Percentiles rank a stretch among this genome's conserved stretches.
phyloP scores from a whole-genome alignment of 2,113 vertebrate genomes.

The Chloropsis hardwickii region DNA sequence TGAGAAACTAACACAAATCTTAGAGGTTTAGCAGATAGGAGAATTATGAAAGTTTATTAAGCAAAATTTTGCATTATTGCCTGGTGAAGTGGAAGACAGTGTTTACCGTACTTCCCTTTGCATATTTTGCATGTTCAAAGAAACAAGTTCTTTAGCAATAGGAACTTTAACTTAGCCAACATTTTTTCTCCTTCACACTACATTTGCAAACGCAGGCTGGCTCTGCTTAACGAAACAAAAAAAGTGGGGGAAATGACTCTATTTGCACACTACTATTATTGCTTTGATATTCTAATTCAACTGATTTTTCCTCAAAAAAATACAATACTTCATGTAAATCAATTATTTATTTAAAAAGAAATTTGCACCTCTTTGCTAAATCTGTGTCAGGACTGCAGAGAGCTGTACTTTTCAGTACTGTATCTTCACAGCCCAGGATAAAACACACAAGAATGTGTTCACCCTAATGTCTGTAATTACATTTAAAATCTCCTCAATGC shows the following conservation, averaged over 20 bases:
- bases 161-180: background rate
- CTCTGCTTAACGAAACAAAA: background rate
- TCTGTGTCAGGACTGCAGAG: background rate
- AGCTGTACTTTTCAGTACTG: background rate
- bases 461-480: background rate
- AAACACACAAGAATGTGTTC: background rate
- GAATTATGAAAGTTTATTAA: background rate
- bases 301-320: background rate
- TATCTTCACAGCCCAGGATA: background rate
- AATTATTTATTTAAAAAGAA: background rate
- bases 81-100: background rate
- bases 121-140: constrained; percentile 21
- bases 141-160: constrained; percentile 36
- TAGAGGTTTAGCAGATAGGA: background rate
- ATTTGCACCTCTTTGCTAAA: background rate
- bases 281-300: background rate
- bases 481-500: background rate
- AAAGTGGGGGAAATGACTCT: background rate
- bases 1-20: background rate
- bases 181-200: background rate
- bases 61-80: background rate
- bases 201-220: background rate
- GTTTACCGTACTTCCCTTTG: background rate
- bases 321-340: rapidly evolving
- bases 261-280: background rate